Conservation (phyloP, 2,888 invertebrate genomes). For the Achlya flavicornis region DNA sequence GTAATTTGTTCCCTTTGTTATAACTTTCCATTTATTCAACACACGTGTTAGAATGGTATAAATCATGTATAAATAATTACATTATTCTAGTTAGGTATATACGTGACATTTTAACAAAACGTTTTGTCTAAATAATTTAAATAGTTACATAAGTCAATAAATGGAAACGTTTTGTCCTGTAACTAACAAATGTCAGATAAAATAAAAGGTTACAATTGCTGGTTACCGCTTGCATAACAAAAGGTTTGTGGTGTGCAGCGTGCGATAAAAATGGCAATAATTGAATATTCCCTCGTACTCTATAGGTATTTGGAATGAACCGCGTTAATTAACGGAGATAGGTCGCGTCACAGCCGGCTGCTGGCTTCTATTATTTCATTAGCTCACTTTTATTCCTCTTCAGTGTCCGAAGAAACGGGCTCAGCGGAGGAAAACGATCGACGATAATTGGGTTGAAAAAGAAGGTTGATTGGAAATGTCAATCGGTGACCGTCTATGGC, state of each 20-base stretch:
- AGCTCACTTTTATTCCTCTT: conserved; percentile 59
- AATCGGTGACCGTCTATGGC: conserved; percentile 35
- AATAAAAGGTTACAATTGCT: neutral
- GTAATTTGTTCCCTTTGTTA: conserved; percentile 9
- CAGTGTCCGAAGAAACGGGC: conserved; percentile 37
- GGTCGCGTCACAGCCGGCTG: conserved; percentile 37
- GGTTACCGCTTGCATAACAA: conserved; percentile 10
- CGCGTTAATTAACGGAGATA: conserved; percentile 46
- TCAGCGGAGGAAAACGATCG: conserved; percentile 52
- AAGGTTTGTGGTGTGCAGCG: conserved; percentile 24
- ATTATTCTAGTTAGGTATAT: neutral
- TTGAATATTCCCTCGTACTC: conserved; percentile 34
- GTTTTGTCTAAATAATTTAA: neutral
- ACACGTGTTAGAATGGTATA: conserved; percentile 1
- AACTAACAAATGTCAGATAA: neutral
- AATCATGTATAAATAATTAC: conserved; percentile 1
- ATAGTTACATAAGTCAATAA: too few relatives aligned
- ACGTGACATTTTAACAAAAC: neutral
- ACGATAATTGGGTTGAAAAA: conserved; percentile 64
- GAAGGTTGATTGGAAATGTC: conserved; percentile 48
- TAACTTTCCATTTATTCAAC: conserved; percentile 1
- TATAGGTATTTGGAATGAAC: conserved; percentile 24
- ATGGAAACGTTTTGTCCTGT: neutral
- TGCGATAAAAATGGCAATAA: conserved; percentile 42
- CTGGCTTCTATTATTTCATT: conserved; percentile 64